These are phyloP conservation scores for Colletes collaris DNA, from an alignment of 2,888 invertebrate genomes.

Conservation along the genomic window DNA sequence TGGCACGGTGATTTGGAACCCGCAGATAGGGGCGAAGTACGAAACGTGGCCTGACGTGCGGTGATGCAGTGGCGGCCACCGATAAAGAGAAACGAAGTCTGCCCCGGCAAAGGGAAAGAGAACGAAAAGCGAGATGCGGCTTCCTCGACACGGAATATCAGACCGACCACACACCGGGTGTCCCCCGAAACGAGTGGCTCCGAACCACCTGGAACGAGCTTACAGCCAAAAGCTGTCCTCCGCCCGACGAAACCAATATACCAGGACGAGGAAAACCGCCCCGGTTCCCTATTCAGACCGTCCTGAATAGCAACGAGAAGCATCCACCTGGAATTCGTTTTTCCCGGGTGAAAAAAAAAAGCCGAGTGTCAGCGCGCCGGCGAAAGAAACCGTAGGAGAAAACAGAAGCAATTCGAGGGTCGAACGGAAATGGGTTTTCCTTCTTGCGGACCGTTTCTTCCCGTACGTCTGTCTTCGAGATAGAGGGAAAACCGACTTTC, in stretches of 20 bases:
- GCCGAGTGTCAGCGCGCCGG: neutral
- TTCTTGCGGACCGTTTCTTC: constrained; percentile 26
- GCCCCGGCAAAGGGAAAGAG: neutral
- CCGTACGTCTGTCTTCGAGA: constrained; percentile 5
- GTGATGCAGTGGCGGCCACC: constrained; percentile 31
- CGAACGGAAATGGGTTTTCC: constrained; percentile 24
- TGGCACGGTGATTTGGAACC: constrained; percentile 47
- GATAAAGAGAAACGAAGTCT: constrained; percentile 45
- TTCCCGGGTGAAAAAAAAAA: neutral
- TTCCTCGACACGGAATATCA: constrained; percentile 51
- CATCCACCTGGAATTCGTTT: constrained; percentile 19
- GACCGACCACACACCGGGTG: constrained; percentile 40
- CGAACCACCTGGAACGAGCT: constrained; percentile 44
- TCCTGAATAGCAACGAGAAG: constrained; percentile 30
- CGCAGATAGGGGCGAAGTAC: constrained; percentile 22
- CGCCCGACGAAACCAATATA: constrained; percentile 41
- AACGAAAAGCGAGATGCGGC: constrained; percentile 18
- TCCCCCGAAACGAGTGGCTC: constrained; percentile 22
- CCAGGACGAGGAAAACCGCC: constrained; percentile 13
- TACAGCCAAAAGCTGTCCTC: constrained; percentile 35
- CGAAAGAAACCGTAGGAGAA: neutral
- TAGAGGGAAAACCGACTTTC: constrained; percentile 31
- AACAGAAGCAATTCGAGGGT: constrained; percentile 20
- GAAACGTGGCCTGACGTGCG: constrained; percentile 25
- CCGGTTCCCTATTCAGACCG: constrained; percentile 6